A percentile compares a stretch with the other conserved stretches of the same genome.
phyloP scores from a whole-genome alignment of 2,888 invertebrate genomes.

The Lasioglossum calceatum region DNA sequence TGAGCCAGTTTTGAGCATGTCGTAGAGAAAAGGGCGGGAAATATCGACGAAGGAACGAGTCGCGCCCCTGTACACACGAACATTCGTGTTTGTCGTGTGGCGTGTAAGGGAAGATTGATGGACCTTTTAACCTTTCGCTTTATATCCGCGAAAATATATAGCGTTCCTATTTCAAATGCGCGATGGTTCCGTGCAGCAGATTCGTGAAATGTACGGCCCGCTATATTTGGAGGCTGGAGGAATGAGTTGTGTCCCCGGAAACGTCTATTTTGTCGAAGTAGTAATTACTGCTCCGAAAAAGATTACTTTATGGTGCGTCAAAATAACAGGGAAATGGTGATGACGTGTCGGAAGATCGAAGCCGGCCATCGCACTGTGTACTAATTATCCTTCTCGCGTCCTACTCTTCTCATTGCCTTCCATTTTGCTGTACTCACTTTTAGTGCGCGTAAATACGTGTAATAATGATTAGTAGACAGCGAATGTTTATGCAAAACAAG shows the following conservation, averaged over 20 bases:
- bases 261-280: background rate
- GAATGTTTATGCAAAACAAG: too few species aligned
- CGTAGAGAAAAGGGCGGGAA: constrained; percentile 21
- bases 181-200: constrained; percentile 21
- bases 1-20: background rate
- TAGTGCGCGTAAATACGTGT: accelerated
- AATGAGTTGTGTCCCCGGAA: background rate
- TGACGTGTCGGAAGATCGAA: background rate
- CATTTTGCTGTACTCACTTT: background rate
- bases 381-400: background rate
- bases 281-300: background rate
- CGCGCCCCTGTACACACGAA: constrained; percentile 6
- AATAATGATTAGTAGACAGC: background rate
- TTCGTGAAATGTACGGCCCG: constrained; percentile 30
- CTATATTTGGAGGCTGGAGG: constrained; percentile 1
- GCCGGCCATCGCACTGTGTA: background rate
- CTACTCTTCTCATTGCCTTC: background rate
- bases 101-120: constrained; percentile 44
- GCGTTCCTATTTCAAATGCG: constrained; percentile 30
- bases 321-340: background rate
- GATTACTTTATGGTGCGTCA: background rate
- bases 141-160: constrained; percentile 43
- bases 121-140: constrained; percentile 48
- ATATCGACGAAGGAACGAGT: constrained; percentile 24
- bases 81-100: constrained; percentile 43